Evolutionary conservation across 1,140 invertebrate species (phyloP).

Genomic region (Scaptodrosophila lebanonensis): DNA sequence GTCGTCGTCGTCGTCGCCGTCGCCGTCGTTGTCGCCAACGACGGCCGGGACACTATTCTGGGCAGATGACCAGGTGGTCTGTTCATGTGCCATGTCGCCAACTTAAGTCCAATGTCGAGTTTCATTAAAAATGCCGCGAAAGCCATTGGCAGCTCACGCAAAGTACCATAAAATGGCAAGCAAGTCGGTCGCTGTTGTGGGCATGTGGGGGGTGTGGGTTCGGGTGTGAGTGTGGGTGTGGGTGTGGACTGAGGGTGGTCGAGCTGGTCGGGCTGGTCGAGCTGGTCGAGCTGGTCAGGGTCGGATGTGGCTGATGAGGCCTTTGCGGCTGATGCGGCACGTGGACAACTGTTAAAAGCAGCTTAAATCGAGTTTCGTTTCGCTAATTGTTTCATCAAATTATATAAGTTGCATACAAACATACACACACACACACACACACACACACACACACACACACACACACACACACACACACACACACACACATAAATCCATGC

Average conservation of each 20-base stretch:
- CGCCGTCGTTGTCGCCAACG: no score
- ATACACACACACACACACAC: background rate
- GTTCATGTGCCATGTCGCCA: background rate
- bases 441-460: constrained; percentile 3
- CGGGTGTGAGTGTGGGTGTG: no score
- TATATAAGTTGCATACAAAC: constrained; percentile 9
- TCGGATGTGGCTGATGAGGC: no score
- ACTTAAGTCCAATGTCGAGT: constrained; percentile 24
- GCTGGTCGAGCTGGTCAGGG: no score
- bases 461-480: background rate
- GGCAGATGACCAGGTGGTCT: no score
- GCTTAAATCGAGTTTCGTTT: constrained; percentile 35
- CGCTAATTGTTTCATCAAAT: constrained; percentile 40
- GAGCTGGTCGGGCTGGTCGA: no score
- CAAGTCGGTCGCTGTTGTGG: no score
- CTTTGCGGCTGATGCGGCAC: background rate
- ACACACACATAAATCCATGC: no score
- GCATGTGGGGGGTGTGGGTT: no score
- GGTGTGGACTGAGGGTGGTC: no score
- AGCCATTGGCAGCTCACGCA: background rate
- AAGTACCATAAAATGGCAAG: constrained; percentile 11
- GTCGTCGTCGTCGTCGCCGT: no score
- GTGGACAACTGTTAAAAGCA: constrained; percentile 19
- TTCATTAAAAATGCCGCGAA: constrained; percentile 29
- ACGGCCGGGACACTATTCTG: no score